phyloP scores from a whole-genome alignment of 2,888 invertebrate genomes.

The Deilephila porcellus region DNA sequence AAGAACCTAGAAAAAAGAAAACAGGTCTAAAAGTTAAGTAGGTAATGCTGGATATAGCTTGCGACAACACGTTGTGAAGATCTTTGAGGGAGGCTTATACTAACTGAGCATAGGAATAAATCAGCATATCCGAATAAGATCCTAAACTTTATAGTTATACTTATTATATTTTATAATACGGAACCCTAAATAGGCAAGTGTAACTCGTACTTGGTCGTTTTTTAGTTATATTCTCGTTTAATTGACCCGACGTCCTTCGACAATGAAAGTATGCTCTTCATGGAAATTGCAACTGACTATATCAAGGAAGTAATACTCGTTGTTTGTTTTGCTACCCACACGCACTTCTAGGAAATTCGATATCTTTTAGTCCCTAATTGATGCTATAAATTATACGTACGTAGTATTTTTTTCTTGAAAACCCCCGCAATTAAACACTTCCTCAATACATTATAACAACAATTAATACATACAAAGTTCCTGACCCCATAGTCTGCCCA shows the following conservation, averaged over 20 bases:
- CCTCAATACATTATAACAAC: background rate
- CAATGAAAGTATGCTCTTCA: slow-evolving; percentile 38
- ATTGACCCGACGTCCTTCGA: slow-evolving; percentile 40
- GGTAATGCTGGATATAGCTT: too few relatives aligned
- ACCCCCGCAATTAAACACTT: background rate
- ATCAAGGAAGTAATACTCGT: slow-evolving; percentile 41
- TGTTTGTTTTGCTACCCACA: slow-evolving; percentile 39
- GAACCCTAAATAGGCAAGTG: too few relatives aligned
- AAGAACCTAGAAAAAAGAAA: too few relatives aligned
- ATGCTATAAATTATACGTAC: background rate
- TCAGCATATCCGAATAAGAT: too few relatives aligned
- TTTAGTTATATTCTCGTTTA: slow-evolving; percentile 37
- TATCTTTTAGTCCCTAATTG: slow-evolving; percentile 21
- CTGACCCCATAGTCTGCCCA: too few relatives aligned
- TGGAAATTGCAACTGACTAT: slow-evolving; percentile 32
- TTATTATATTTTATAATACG: too few relatives aligned
- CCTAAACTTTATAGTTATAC: too few relatives aligned
- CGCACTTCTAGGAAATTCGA: slow-evolving; percentile 46
- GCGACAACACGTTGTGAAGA: too few relatives aligned
- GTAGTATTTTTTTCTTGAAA: background rate
- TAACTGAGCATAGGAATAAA: too few relatives aligned
- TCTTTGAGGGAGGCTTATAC: too few relatives aligned
- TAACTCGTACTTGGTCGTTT: slow-evolving; percentile 17
- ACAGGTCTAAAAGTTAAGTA: too few relatives aligned
- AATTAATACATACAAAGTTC: too few relatives aligned